A percentile compares a stretch with the other conserved stretches of the same genome.
phyloP scores from a whole-genome alignment of 2,797 vertebrate genomes.

The Peromyscus aztecus region DNA sequence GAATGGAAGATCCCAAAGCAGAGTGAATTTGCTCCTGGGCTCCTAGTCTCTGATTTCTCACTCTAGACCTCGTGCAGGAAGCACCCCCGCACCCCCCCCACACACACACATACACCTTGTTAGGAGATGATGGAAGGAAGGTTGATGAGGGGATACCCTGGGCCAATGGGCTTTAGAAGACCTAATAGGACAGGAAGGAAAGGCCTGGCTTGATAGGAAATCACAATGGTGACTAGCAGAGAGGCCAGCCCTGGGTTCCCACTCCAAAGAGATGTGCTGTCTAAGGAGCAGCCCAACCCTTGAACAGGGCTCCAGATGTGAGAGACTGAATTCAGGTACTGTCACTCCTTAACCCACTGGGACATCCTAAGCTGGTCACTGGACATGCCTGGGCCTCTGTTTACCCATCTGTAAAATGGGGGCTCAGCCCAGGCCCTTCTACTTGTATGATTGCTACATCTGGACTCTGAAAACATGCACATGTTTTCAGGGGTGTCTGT shows the following conservation, averaged over 20 bases:
- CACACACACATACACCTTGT: not conserved
- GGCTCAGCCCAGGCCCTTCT: not conserved
- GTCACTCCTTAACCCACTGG: not conserved
- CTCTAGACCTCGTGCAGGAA: not conserved
- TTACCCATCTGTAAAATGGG: conserved; percentile 2
- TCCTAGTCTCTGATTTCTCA: not conserved
- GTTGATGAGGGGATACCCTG: not conserved
- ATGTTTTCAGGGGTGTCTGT: no score
- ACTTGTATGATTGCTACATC: not conserved
- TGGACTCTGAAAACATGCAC: no score
- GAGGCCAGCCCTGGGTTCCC: not conserved
- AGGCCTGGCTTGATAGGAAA: not conserved
- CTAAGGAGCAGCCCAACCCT: not conserved
- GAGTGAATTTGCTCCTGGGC: not conserved
- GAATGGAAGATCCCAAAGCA: not conserved
- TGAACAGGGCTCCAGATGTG: not conserved
- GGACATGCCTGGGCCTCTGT: not conserved
- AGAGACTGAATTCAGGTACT: not conserved
- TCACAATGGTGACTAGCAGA: not conserved
- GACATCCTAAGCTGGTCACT: not conserved
- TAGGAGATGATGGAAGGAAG: not conserved
- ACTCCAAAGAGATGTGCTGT: not conserved
- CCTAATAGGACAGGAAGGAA: not conserved
- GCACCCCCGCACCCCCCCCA: not conserved
- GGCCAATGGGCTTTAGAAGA: not conserved